Base-by-base conservation (phyloP, 2,797 vertebrate genomes). In the Myotis daubentonii region DNA sequence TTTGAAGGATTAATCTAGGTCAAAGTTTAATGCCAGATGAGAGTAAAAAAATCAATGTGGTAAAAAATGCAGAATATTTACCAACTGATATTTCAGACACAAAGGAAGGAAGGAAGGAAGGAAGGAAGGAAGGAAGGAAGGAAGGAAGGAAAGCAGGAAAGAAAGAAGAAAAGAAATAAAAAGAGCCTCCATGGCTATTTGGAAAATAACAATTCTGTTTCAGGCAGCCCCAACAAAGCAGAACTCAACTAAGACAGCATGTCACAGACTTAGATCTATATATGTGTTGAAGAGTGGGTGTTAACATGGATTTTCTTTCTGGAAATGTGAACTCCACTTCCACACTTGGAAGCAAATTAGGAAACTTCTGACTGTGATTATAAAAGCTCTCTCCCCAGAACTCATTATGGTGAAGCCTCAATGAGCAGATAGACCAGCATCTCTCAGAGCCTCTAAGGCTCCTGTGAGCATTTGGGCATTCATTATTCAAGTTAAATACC, bases 261-360 rank as follows among this genome's bases (percentile, higher is more conserved):
- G 83, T 85, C 74, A 87, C 70, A 94, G 95, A 94, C 71, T 91
- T 74, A 33, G 44, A 84, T 87, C 78, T 90, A 90, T 62, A 82
- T 89, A 74, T 88, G 76, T 86, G 51, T 81, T 19, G 30, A 93
- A 92, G 90, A 96, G 94, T 79, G 70, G 85, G 95, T 86, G 92
- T 66, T 84, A 91, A 95, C 94, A 82, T 74, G 60, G 57, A 65
- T 92, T 96, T 96, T 47, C 41, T 62, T 94, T 94, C 88, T 95
- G 28, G 51, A 94, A 95, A 95, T 55, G 66, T 86, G 88, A 93
- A 90, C 90, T 97, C 82, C 65, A 49, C 88, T 87, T 93, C 82
- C 91, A 94, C 51, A 96, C 85, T 88, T 86, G 33, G 57, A 94
- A 92, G 85, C 51, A 93, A 95, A 86, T 92, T 75, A 94, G 78